Conservation (phyloP, 2,888 invertebrate genomes). For the Trissonchulus latispiculum region DNA sequence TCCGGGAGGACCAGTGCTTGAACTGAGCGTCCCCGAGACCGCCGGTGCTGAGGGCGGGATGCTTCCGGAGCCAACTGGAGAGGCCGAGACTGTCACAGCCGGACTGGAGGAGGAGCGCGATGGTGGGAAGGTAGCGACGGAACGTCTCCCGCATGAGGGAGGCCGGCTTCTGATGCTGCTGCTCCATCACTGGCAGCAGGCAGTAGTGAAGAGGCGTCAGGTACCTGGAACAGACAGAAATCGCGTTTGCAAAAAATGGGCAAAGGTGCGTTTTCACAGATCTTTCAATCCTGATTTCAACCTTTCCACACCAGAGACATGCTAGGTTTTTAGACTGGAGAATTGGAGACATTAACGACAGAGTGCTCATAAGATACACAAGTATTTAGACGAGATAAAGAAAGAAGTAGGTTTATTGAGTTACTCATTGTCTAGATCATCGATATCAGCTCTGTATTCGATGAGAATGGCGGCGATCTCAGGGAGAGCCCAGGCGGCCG, state of each 20-base stretch:
- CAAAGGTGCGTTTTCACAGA: too few species aligned
- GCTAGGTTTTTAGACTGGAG: too few species aligned
- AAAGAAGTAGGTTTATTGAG: neutral
- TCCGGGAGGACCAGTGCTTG: slow-evolving; percentile 41
- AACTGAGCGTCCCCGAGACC: slow-evolving; percentile 33
- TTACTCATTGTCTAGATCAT: slow-evolving; percentile 20
- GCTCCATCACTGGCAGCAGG: slow-evolving; percentile 14
- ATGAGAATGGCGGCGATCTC: slow-evolving; percentile 28
- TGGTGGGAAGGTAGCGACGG: slow-evolving; percentile 26
- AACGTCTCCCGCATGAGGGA: slow-evolving; percentile 22
- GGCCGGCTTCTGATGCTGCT: slow-evolving; percentile 12
- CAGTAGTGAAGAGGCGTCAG: slow-evolving; percentile 20
- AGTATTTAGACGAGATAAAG: neutral
- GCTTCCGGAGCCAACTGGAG: slow-evolving; percentile 43
- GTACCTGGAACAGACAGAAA: slow-evolving; percentile 14
- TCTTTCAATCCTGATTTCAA: too few species aligned
- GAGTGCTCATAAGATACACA: too few species aligned
- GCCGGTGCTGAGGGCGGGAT: neutral
- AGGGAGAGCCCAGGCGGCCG: slow-evolving; percentile 29
- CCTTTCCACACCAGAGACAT: too few species aligned
- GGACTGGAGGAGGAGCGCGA: slow-evolving; percentile 36
- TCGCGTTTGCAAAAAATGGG: too few species aligned
- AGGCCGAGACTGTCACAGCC: slow-evolving; percentile 47
- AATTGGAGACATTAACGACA: too few species aligned
- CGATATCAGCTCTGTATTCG: slow-evolving; percentile 14